phyloP scores from a whole-genome alignment of 1,140 invertebrate genomes.

The Asbolus verrucosus region DNA sequence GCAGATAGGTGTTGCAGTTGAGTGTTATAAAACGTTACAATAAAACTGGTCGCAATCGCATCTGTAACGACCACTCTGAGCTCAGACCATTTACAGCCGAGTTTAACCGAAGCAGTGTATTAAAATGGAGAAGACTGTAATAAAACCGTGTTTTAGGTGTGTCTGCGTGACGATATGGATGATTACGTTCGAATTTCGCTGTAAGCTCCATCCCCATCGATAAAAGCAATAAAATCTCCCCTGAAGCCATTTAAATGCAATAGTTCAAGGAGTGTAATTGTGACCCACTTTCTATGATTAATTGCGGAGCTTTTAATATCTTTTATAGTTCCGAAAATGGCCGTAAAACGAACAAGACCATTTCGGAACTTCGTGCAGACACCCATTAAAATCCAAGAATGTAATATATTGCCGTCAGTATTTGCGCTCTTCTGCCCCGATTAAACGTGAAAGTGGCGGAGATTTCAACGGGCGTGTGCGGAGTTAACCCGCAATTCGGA shows the following conservation, averaged over 20 bases:
- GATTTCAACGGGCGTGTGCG: background rate
- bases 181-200: background rate
- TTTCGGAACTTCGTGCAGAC: background rate
- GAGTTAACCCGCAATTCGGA: too few relatives aligned
- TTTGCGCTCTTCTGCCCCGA: slow-evolving; percentile 2
- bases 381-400: slow-evolving; percentile 5
- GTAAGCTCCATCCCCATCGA: background rate
- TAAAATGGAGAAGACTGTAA: background rate
- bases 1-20: too few relatives aligned
- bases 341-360: background rate
- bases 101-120: background rate
- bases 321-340: slow-evolving; percentile 5
- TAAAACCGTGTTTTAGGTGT: too few relatives aligned
- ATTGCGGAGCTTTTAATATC: background rate
- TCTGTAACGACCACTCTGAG: too few relatives aligned
- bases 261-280: background rate
- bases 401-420: background rate
- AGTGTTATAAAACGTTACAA: too few relatives aligned
- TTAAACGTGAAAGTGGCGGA: background rate
- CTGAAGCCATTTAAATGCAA: background rate
- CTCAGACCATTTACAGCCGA: too few relatives aligned
- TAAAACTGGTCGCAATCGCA: too few relatives aligned
- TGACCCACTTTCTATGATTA: slow-evolving; percentile 4
- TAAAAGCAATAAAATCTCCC: background rate
- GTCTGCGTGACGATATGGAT: too few relatives aligned